Percentiles rank a stretch among this genome's conserved stretches.
phyloP scores from a whole-genome alignment of 1,140 invertebrate species.

The Hirudo medicinalis region DNA sequence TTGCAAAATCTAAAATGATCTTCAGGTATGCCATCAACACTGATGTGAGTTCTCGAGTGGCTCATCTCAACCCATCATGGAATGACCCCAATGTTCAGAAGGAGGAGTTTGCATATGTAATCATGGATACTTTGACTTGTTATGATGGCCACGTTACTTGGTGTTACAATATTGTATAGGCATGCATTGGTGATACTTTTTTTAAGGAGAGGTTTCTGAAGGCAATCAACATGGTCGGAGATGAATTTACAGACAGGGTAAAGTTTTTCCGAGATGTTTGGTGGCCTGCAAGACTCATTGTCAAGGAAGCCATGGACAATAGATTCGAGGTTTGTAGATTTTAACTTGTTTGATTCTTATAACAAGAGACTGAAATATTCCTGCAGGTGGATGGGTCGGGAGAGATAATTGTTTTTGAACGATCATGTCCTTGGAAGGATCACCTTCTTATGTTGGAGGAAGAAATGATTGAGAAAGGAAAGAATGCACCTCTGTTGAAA shows the following conservation, averaged over 20 bases:
- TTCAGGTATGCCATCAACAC: conserved; percentile 63
- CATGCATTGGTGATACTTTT: conserved; percentile 20
- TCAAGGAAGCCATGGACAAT: conserved; percentile 56
- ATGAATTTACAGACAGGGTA: conserved; percentile 65
- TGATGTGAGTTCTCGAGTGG: conserved; percentile 60
- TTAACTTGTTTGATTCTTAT: conserved; percentile 9
- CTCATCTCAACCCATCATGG: conserved; percentile 71
- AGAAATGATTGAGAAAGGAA: conserved; percentile 39
- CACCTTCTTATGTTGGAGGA: conserved; percentile 70
- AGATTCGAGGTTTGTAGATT: conserved; percentile 47
- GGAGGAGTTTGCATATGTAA: conserved; percentile 42
- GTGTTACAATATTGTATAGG: not conserved
- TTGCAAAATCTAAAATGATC: too few species aligned
- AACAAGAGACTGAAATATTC: conserved; percentile 11
- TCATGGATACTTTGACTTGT: not conserved
- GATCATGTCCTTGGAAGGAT: conserved; percentile 70
- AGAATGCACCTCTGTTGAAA: conserved; percentile 48
- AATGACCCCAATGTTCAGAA: conserved; percentile 49
- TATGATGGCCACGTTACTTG: not conserved
- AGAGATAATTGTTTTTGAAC: conserved; percentile 57
- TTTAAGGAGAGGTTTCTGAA: conserved; percentile 40
- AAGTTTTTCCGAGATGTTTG: conserved; percentile 57
- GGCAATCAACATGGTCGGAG: conserved; percentile 64
- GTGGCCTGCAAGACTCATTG: conserved; percentile 64
- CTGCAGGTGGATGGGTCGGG: conserved; percentile 53